Evolutionary conservation across 2,888 invertebrate genomes (phyloP).

Genomic region (Sycophila texana): DNA sequence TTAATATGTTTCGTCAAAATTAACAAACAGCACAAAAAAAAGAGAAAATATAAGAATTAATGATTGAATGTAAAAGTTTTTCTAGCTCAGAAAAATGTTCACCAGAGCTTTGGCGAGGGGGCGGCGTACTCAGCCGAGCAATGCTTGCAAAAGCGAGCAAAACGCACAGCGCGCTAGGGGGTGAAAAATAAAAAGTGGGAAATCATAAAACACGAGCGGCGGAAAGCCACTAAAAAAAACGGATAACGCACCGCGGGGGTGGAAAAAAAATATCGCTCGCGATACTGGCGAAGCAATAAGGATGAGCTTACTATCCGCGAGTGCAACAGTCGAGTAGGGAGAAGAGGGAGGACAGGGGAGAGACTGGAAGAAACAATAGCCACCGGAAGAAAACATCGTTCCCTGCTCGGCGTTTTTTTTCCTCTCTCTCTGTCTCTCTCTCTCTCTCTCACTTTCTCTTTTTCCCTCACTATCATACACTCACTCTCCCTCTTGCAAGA

Average conservation of each 20-base stretch:
- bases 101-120: too few species aligned
- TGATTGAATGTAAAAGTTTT: too few species aligned
- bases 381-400: slow-evolving; percentile 55
- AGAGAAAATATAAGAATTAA: not conserved
- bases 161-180: not conserved
- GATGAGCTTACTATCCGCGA: slow-evolving; percentile 48
- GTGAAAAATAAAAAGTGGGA: slow-evolving; percentile 28
- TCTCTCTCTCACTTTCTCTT: too few species aligned
- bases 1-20: too few species aligned
- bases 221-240: slow-evolving; percentile 6
- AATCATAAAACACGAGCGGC: slow-evolving; percentile 47
- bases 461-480: too few species aligned
- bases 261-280: slow-evolving; percentile 50
- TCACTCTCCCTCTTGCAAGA: not conserved
- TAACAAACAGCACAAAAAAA: too few species aligned
- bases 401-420: slow-evolving; percentile 9
- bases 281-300: slow-evolving; percentile 53
- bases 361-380: slow-evolving; percentile 48
- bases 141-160: too few species aligned
- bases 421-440: too few species aligned
- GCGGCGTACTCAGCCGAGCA: not conserved
- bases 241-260: not conserved
- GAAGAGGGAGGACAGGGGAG: slow-evolving; percentile 3
- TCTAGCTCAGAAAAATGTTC: slow-evolving; percentile 11
- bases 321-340: slow-evolving; percentile 47